Conservation (phyloP, 2,888 invertebrate species). For the Nemoura dubitans region DNA sequence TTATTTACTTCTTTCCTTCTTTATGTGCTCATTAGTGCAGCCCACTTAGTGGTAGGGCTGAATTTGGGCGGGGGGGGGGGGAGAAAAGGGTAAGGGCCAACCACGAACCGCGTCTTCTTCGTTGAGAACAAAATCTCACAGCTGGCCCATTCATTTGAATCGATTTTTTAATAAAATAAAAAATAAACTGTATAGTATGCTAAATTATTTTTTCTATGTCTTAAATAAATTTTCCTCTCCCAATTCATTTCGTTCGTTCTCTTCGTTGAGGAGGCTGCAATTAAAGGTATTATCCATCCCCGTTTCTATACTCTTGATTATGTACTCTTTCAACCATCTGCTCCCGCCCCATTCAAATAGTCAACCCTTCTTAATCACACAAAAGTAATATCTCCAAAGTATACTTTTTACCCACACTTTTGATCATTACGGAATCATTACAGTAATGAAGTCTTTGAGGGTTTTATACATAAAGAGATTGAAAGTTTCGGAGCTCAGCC, state of each 20-base stretch:
- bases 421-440: conserved; percentile 34
- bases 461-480: conserved; percentile 4
- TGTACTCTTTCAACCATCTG: conserved; percentile 29
- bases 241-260: conserved; percentile 1
- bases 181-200: not conserved
- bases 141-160: conserved; percentile 39
- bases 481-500: conserved; percentile 19
- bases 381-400: conserved; percentile 32
- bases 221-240: conserved; percentile 16
- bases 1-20: conserved; percentile 41
- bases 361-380: conserved; percentile 21
- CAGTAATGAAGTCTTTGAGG: conserved; percentile 35
- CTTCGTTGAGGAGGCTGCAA: conserved; percentile 29
- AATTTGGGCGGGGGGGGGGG: not conserved
- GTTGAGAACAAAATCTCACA: not conserved
- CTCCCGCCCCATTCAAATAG: conserved; percentile 13
- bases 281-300: conserved; percentile 42
- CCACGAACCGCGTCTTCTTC: not conserved
- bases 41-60: not conserved
- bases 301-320: conserved; percentile 32
- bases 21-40: conserved; percentile 40
- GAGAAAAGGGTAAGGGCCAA: not conserved
- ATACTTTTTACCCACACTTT: conserved; percentile 13
- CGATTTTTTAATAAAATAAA: conserved; percentile 42
- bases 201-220: conserved; percentile 14